Percentiles rank a stretch among this genome's conserved stretches.
Evolutionary conservation across 2,113 vertebrate species (phyloP).

Genomic region (Sorex araneus): DNA sequence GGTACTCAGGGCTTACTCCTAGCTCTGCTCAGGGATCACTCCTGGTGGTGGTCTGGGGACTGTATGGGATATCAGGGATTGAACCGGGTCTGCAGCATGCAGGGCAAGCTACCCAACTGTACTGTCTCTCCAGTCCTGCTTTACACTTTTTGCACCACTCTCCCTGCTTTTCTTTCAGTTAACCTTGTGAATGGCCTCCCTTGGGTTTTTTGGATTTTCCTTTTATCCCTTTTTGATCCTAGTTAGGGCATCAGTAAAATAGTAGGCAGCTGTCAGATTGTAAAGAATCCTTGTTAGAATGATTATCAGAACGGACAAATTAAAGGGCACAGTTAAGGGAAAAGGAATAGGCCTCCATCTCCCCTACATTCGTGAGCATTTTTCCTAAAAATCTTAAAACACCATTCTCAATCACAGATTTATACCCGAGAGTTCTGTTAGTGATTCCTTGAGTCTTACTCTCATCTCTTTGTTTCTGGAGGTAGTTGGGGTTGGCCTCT

Average conservation of each 20-base stretch:
- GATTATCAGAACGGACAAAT: conserved; percentile 20
- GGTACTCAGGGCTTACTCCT: too few species aligned
- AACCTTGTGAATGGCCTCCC: conserved; percentile 12
- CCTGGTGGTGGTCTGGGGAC: too few species aligned
- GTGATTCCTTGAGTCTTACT: conserved; percentile 43
- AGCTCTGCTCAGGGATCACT: too few species aligned
- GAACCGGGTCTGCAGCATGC: too few species aligned
- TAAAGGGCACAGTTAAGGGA: conserved; percentile 5
- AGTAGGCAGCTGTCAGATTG: neutral
- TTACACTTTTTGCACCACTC: neutral
- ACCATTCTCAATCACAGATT: neutral
- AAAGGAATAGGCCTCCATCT: neutral
- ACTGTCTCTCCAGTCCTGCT: neutral
- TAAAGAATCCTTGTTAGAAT: conserved; percentile 41
- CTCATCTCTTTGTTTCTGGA: conserved; percentile 23
- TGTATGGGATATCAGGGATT: too few species aligned
- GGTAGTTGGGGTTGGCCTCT: neutral
- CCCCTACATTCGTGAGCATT: neutral
- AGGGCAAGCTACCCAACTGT: neutral
- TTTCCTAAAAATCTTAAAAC: conserved; percentile 48
- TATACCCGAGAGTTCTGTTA: neutral
- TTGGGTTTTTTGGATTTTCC: neutral
- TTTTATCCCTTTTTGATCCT: conserved; percentile 21
- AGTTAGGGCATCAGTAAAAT: neutral
- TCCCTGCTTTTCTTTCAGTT: neutral